Percentiles rank a stretch among this genome's conserved stretches.
Evolutionary conservation across 1,140 invertebrate genomes (phyloP).

Genomic region (Hypothenemus hampei): DNA sequence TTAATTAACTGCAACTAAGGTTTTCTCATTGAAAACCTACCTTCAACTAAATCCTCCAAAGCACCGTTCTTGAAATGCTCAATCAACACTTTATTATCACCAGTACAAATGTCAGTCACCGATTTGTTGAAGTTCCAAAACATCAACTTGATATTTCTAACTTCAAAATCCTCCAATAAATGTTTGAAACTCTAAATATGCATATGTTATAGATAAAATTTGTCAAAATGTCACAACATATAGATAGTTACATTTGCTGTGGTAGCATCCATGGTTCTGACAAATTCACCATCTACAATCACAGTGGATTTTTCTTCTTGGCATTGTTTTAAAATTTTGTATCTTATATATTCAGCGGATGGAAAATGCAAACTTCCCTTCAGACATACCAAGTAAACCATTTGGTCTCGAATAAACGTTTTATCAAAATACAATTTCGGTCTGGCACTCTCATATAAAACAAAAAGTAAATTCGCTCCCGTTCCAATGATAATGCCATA

Average conservation of each 20-base stretch:
- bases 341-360: conserved; percentile 59
- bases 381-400: conserved; percentile 53
- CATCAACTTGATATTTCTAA: conserved; percentile 40
- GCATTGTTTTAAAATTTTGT: conserved; percentile 47
- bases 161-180: conserved; percentile 41
- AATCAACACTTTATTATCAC: conserved; percentile 20
- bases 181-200: conserved; percentile 33
- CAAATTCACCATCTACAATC: conserved; percentile 57
- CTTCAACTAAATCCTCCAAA: conserved; percentile 1
- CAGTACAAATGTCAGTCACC: conserved; percentile 34
- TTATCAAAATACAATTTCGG: conserved; percentile 49
- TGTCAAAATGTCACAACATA: conserved; percentile 5
- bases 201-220: neutral
- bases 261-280: conserved; percentile 56
- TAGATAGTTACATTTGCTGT: conserved; percentile 42
- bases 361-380: conserved; percentile 61
- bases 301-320: conserved; percentile 43
- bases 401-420: conserved; percentile 27
- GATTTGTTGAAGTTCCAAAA: conserved; percentile 43
- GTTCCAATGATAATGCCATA: conserved; percentile 71
- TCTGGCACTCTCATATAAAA: conserved; percentile 62
- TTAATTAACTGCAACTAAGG: neutral
- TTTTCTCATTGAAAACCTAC: conserved; percentile 5
- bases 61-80: conserved; percentile 16
- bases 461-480: conserved; percentile 57